Conservation (phyloP, 2,113 vertebrate species). For the Callipepla californica region DNA sequence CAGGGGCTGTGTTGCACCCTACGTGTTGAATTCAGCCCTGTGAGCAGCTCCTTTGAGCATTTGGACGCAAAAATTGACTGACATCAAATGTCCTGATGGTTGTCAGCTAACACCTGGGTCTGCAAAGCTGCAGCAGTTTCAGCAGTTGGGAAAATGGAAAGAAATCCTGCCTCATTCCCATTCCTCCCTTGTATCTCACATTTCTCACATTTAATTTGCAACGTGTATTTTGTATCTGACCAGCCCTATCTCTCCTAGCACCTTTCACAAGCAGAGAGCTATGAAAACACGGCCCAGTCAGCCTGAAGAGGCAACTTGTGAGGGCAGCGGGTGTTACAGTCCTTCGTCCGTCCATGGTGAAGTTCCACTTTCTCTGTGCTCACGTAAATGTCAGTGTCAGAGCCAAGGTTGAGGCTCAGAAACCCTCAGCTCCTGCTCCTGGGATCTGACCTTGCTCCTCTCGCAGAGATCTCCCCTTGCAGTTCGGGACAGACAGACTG, state of each 20-base stretch:
- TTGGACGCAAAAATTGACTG: neutral
- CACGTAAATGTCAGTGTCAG: neutral
- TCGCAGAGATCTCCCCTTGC: neutral
- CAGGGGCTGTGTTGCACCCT: neutral
- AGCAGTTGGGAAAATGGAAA: neutral
- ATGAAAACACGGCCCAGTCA: neutral
- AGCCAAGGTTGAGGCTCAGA: neutral
- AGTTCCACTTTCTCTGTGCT: neutral
- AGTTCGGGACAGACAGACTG: neutral
- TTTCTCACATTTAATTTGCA: neutral
- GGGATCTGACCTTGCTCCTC: neutral
- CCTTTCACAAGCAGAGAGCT: neutral
- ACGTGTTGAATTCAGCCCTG: neutral
- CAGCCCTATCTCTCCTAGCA: neutral
- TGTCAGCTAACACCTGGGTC: neutral
- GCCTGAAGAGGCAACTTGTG: neutral
- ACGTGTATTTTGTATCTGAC: neutral
- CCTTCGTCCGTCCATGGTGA: neutral
- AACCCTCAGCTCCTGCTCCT: neutral
- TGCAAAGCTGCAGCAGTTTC: neutral
- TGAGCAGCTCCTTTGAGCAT: neutral
- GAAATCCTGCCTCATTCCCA: neutral
- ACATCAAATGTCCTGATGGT: neutral
- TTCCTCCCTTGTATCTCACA: neutral
- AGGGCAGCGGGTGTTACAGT: neutral